Evolutionary conservation across 1,140 invertebrate species (phyloP).

Genomic region (Tetragnatha versicolor): DNA sequence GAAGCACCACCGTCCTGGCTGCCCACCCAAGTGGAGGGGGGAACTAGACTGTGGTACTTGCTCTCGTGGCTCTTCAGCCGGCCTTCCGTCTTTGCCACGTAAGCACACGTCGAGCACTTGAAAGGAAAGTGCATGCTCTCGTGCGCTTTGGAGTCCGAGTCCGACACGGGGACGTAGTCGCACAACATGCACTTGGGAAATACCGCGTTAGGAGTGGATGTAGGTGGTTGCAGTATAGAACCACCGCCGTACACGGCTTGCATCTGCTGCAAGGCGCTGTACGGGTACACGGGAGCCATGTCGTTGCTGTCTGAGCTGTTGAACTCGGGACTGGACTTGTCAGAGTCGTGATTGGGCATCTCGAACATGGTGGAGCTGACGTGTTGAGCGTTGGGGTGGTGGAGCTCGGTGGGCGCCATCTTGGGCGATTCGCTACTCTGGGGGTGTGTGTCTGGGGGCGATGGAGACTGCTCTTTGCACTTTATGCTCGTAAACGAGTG

Average conservation of each 20-base stretch:
- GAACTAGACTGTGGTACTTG: conserved; percentile 60
- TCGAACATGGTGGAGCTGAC: no score
- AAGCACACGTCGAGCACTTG: conserved; percentile 69
- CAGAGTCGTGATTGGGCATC: no score
- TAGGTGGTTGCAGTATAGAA: background rate
- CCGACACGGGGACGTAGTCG: conserved; percentile 61
- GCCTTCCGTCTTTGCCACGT: conserved; percentile 69
- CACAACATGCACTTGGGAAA: conserved; percentile 61
- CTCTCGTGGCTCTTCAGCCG: conserved; percentile 65
- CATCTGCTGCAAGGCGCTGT: no score
- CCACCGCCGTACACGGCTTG: no score
- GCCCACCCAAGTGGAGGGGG: background rate
- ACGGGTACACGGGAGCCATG: no score
- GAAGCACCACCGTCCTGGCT: no score
- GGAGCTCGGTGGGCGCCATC: background rate
- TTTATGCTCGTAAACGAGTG: conserved; percentile 20
- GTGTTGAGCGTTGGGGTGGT: no score
- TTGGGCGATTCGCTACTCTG: background rate
- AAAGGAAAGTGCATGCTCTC: conserved; percentile 68
- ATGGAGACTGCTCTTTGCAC: background rate
- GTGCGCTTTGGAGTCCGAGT: conserved; percentile 67
- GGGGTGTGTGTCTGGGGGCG: background rate
- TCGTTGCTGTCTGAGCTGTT: no score
- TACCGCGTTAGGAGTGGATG: background rate
- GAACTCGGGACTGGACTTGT: no score